Evolutionary conservation across 2,113 vertebrate species (phyloP), one percentile per base, ranked within the genome.

Genomic region (Trematomus loennbergii): DNA sequence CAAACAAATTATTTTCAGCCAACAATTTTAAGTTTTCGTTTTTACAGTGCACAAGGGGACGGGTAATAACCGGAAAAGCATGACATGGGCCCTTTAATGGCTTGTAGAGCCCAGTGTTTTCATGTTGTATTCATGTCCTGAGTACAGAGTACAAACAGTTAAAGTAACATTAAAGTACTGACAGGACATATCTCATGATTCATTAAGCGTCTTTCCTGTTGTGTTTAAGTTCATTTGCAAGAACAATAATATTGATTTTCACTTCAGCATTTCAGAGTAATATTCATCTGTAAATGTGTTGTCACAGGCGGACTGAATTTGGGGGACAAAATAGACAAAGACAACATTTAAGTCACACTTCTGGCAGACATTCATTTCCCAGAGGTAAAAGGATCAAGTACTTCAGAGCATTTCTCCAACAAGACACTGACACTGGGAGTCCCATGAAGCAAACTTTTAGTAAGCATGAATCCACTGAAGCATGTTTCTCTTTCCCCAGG

Each of bases 381-480:
- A 48, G 13, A 49, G 59, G 22, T 40, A 50, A 33, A 48, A 75
- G 20, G n/a, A n/a, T 54, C 48, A 4, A 20, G 66, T 17, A 18
- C 52, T 50, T 66, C 45, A 53, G 54, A 7, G 36, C 17, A 36
- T 68, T 22, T 54, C 25, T 48, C 62, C 18, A 49, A 57, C 25
- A 9, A 50, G 16, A 62, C 63, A 25, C 50, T 16, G 33, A 50
- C 18, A 52, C 43, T 45, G 40, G n/a, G n/a, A n/a, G n/a, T 6
- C 15, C 63, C 62, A 36, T 61, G 25, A 62, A 55, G 71, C 64
- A 62, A 55, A 54, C 40, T 36, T 68, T 69, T 36, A 40, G 67
- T n/a, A 12, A 70, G 57, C 59, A 71, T 71, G 17, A 63, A 69
- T 63, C 43, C 46, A 58, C 33, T 64, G 65, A 50, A 52, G 65